Base-by-base conservation (phyloP, 1,140 invertebrate species). In the Theocolax elegans region DNA sequence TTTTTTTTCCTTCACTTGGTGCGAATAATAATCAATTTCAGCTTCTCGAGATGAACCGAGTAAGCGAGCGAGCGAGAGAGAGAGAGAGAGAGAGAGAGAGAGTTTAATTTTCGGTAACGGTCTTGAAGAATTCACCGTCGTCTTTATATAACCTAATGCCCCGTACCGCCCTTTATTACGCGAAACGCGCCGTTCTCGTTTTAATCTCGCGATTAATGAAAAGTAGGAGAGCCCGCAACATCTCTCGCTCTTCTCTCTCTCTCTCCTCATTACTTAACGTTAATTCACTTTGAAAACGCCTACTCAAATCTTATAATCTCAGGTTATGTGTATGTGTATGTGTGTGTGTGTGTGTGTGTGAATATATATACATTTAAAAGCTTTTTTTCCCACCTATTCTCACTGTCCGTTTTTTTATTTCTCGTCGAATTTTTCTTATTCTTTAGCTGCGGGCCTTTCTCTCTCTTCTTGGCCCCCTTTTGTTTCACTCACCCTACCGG, bases 251-350 rank as follows among this genome's bases (percentile, higher is more conserved):
- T n/a, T n/a, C n/a, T n/a, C 59, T 62, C 40, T 29, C 8, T 21
- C 15, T 19, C 42, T 51, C 17, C 65, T 68, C 71, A 69, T 68
- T 65, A 69, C 66, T 72, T 69, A 72, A 38, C 67, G 53, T 59
- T 49, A 72, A 72, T 72, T 72, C 60, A 72, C 66, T 72, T 64
- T 72, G 56, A 67, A 35, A 64, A 46, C 51, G 35, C 65, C 62
- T 49, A 49, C 59, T 64, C 58, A 44, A 68, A 64, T 60, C 53
- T 64, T 68, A 62, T 42, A 64, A 67, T 69, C 66, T 35, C 15
- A 9, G 29, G 12, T 21, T 1, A 35, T 35, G 10, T n/a, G n/a
- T n/a, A n/a, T n/a, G n/a, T n/a, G n/a, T n/a, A n/a, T n/a, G n/a
- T n/a, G n/a, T n/a, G n/a, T n/a, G n/a, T n/a, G n/a, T n/a, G n/a